Conservation (phyloP, 2,797 vertebrate species). For the Pseudocheirus occidentalis region DNA sequence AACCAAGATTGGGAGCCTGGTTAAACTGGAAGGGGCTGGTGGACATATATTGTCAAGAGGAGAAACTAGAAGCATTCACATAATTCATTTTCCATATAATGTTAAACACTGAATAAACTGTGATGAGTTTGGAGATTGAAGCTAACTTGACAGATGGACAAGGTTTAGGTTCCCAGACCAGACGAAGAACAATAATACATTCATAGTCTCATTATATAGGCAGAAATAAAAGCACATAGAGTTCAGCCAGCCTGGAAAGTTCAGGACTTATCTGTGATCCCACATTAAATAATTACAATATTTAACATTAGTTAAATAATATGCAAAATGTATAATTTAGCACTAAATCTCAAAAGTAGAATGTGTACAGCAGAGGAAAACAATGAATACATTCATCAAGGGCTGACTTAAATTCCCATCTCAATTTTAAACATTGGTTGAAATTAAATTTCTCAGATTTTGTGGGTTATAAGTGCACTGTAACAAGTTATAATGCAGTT, state of each 20-base stretch:
- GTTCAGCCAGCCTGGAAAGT: background rate
- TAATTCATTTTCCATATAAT: background rate
- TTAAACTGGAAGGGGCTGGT: background rate
- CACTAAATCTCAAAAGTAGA: background rate
- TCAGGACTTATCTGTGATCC: background rate
- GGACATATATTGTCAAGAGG: background rate
- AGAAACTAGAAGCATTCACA: background rate
- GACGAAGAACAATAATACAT: background rate
- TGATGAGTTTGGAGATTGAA: background rate
- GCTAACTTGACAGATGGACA: background rate
- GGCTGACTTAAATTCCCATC: background rate
- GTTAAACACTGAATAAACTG: background rate
- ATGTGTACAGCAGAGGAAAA: background rate
- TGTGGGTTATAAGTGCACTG: background rate
- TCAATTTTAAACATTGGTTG: background rate
- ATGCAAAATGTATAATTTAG: background rate
- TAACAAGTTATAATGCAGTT: background rate
- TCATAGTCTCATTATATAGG: background rate
- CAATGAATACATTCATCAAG: background rate
- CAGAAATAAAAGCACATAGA: background rate
- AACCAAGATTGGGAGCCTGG: background rate
- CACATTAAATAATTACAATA: background rate
- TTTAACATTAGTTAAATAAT: background rate
- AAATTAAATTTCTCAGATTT: background rate
- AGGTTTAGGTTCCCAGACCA: background rate